phyloP scores from a whole-genome alignment of 2,113 vertebrate genomes.

The Gadus chalcogrammus region DNA sequence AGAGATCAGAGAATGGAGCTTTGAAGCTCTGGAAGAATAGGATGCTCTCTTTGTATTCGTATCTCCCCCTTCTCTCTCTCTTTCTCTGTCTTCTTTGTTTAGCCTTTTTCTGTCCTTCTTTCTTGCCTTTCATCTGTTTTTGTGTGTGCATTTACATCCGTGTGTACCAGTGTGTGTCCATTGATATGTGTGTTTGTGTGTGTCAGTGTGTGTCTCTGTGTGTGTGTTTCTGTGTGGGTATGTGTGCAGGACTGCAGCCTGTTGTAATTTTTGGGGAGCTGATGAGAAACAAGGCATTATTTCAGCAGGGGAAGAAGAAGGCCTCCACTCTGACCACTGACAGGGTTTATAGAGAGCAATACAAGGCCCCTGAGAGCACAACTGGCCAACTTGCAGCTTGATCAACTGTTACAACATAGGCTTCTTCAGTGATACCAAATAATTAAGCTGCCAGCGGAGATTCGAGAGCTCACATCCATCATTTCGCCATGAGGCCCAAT shows the following conservation, averaged over 20 bases:
- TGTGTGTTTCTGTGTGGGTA: too few species aligned
- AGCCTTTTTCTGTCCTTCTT: too few species aligned
- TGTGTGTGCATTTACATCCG: not conserved
- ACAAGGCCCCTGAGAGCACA: conserved; percentile 12
- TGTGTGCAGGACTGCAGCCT: too few species aligned
- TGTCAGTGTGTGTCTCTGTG: too few species aligned
- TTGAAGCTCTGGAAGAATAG: too few species aligned
- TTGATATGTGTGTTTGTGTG: too few species aligned
- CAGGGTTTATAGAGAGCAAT: conserved; percentile 32
- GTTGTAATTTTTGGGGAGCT: not conserved
- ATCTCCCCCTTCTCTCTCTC: too few species aligned
- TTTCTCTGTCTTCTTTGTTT: too few species aligned
- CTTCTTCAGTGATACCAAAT: conserved; percentile 11
- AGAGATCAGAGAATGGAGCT: too few species aligned
- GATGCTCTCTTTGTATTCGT: too few species aligned
- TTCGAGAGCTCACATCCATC: conserved; percentile 10
- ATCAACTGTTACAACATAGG: conserved; percentile 22
- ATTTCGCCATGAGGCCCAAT: not conserved
- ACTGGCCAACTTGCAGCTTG: conserved; percentile 4
- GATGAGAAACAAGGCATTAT: conserved; percentile 18
- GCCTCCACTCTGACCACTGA: conserved; percentile 6
- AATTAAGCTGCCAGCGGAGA: conserved; percentile 11
- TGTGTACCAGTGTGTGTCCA: conserved; percentile 11
- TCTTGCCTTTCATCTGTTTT: too few species aligned
- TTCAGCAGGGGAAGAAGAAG: conserved; percentile 13